Evolutionary conservation across 92 coral and sea anemone genomes (phyloP), one percentile per base, ranked within the genome.

Genomic region (Phenganax marumi): DNA sequence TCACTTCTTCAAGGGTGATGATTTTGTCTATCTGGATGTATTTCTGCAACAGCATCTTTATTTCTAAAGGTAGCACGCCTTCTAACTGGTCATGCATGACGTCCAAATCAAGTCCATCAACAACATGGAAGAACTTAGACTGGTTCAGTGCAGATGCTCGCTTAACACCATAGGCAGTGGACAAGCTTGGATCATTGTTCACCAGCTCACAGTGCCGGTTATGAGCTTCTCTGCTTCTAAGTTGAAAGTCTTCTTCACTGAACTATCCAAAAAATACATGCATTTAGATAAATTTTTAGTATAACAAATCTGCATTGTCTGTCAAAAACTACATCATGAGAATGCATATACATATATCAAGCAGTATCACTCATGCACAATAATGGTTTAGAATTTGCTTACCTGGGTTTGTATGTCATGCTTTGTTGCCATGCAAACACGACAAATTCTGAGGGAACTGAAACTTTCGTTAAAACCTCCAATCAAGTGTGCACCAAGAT

Each of bases 381-480:
- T 10, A 17, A 10, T 17, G 17, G 60, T 54, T 54, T 54, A 18
- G 17, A 22, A 23, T 17, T 75, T 52, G 22, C 53, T 24, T 50
- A 75, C 94, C 86, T 83, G 86, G 22, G 87, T 86, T 81, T 91
- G 88, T 25, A 81, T 88, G 51, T 84, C 92, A 72, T 50, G 60
- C 52, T 79, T 85, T 48, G 97, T 91, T 10, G 83, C 92, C 97
- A 91, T 87, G 72, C 97, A 91, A 55, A 89, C 25, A 60, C 91
- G 78, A 55, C 92, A 87, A 70, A 89, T 62, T 77, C 94, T 84
- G 23, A 86, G 73, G 21, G 78, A n/a, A 64, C 13, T 80, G 81
- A 88, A 88, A 57, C 90, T 79, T 73, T 89, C 94, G 2, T 46
- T 51, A 46, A 48, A 88, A 51, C 91, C 94, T 19, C 94, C 94